Conservation (phyloP, 1,140 invertebrate species). For the Brachionus rotundiformis region DNA sequence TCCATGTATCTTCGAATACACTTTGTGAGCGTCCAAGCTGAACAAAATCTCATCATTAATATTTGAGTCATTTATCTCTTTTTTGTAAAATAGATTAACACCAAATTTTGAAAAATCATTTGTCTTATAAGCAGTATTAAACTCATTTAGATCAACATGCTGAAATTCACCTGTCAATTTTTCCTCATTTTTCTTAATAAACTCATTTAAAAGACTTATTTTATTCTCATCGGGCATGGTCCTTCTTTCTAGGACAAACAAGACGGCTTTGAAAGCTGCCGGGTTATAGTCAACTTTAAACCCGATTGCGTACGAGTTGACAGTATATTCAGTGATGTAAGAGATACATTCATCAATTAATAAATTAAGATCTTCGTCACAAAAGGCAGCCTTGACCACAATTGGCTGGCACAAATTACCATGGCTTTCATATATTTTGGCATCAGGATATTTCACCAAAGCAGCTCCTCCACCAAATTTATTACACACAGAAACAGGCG, state of each 20-base stretch:
- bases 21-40: background rate
- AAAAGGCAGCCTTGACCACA: conserved; percentile 3
- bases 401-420: conserved; percentile 4
- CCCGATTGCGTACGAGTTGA: conserved; percentile 12
- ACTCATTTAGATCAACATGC: background rate
- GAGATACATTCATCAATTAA: background rate
- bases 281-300: conserved; percentile 19
- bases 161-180: background rate
- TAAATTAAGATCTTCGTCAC: background rate
- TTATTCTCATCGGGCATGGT: background rate
- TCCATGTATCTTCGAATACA: background rate
- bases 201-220: background rate
- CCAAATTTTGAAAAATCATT: conserved; percentile 30
- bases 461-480: conserved; percentile 10
- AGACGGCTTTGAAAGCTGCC: background rate
- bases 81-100: conserved; percentile 19
- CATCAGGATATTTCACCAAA: conserved; percentile 11
- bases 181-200: background rate
- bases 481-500: background rate
- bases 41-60: background rate
- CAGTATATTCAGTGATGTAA: conserved; percentile 10
- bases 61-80: conserved; percentile 16
- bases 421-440: background rate
- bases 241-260: conserved; percentile 27
- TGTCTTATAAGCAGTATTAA: background rate